These are phyloP conservation scores for Sinelater perroti DNA, from an alignment of 2,888 invertebrate species.

Conservation along the genomic window DNA sequence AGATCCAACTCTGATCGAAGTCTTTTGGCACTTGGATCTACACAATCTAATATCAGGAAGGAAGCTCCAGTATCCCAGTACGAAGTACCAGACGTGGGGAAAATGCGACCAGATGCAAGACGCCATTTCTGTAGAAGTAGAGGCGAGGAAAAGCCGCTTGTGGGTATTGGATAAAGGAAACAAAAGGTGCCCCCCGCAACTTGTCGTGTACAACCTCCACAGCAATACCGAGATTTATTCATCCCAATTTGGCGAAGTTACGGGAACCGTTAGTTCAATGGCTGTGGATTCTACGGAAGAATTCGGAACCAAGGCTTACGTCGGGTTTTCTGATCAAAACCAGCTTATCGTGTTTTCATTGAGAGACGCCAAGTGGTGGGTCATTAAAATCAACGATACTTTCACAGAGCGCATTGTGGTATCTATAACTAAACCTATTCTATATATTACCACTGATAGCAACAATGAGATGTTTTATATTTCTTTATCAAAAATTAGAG, in stretches of 20 bases:
- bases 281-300: conserved; percentile 52
- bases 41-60: conserved; percentile 13
- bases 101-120: conserved; percentile 57
- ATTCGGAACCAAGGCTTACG: conserved; percentile 54
- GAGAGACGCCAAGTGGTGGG: conserved; percentile 54
- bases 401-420: conserved; percentile 54
- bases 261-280: conserved; percentile 50
- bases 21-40: conserved; percentile 53
- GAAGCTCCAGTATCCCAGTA: conserved; percentile 35
- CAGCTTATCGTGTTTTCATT: conserved; percentile 50
- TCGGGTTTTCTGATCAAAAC: conserved; percentile 54
- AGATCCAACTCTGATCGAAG: conserved; percentile 57
- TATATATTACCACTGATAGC: conserved; percentile 55
- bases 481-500: conserved; percentile 45
- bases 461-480: conserved; percentile 53
- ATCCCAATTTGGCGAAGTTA: conserved; percentile 46
- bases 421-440: conserved; percentile 49
- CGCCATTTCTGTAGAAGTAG: conserved; percentile 57
- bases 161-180: conserved; percentile 62
- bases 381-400: conserved; percentile 49
- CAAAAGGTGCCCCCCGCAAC: conserved; percentile 56
- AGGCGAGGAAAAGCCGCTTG: conserved; percentile 55
- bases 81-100: conserved; percentile 42
- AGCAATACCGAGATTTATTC: conserved; percentile 49
- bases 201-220: conserved; percentile 58